A percentile compares a stretch with the other conserved stretches of the same genome.
Conservation (phyloP, 2,888 invertebrate species). For the Ditula angustiorana region DNA sequence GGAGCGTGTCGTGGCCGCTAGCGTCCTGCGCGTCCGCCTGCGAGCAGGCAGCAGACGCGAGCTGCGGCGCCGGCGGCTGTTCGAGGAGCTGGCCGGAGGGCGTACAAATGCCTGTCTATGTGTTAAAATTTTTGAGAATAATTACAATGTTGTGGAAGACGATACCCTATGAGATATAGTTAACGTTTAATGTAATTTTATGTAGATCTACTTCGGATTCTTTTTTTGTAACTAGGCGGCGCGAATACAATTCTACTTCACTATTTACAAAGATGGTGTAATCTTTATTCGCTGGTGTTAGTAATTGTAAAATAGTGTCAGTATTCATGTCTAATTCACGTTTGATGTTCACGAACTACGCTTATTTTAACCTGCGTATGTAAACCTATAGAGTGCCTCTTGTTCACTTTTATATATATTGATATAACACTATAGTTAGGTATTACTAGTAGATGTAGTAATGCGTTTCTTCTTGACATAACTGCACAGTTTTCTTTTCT, state of each 20-base stretch:
- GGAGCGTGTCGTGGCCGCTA: not conserved
- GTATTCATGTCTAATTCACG: constrained; percentile 64
- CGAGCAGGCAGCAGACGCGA: no score
- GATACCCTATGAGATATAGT: constrained; percentile 79
- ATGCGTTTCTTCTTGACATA: constrained; percentile 61
- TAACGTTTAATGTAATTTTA: constrained; percentile 70
- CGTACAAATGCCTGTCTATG: constrained; percentile 64
- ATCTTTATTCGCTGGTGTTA: constrained; percentile 58
- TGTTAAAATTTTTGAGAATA: constrained; percentile 60
- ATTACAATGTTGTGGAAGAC: constrained; percentile 81
- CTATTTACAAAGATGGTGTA: constrained; percentile 51
- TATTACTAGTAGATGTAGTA: constrained; percentile 65
- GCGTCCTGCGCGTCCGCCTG: no score
- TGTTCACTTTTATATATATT: constrained; percentile 86
- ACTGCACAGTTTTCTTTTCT: constrained; percentile 65
- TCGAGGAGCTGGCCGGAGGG: constrained; percentile 54
- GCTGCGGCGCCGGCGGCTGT: not conserved
- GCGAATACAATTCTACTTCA: constrained; percentile 49
- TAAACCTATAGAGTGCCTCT: constrained; percentile 86
- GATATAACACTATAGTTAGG: constrained; percentile 78
- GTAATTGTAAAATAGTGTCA: constrained; percentile 59
- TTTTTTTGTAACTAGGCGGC: constrained; percentile 53
- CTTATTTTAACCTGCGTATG: constrained; percentile 82
- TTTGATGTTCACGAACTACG: constrained; percentile 80
- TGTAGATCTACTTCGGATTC: constrained; percentile 57